Base-by-base conservation (phyloP, 2,888 invertebrate species). In the Mesoligia furuncula region DNA sequence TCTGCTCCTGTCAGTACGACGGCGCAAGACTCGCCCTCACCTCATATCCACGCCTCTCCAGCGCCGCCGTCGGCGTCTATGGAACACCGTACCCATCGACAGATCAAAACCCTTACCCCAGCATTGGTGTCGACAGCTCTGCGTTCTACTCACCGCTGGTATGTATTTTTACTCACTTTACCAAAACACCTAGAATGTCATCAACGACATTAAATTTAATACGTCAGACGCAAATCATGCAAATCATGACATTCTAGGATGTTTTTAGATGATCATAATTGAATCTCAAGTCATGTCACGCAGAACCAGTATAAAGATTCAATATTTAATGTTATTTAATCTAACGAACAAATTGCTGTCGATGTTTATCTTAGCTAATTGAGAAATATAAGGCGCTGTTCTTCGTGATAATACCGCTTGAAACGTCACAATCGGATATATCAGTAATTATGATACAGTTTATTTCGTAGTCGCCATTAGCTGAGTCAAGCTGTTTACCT, bases 111-210 rank as follows among this genome's bases (percentile, higher is more conserved):
- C 99, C 99, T 64, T 99, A 99, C 93, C 99, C 99, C 70, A 98
- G 98, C 95, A 99, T 99, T 96, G 98, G 98, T 80, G 98, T 98
- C 91, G 99, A 99, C 94, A 99, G 99, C 92, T 99, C 99, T 71
- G 99, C 99, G 77, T 99, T 99, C 97, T 99, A 99, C 96, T 98
- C 99, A 84, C 99, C 99, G 89, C 95, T 99, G 98, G 99, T 99
- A 97, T 98, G 99, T 98, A 92, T 79, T 72, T 64, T 67, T 57
- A 79, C 57, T 67, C 31, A 64, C 36, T 17, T 64, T 31, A 57
- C 7, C 17, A 66, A 68, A 75, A 45, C 17, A 69, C n/a, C 62
- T 80, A 79, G 64, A 73, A 84, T 13, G 31, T 54, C 70, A 67
- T 70, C 5, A n/a, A 48, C 36, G n/a, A 39, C 8, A 69, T 68